Percentiles rank a stretch among this genome's conserved stretches.
Conservation (phyloP, 2,888 invertebrate genomes). For the Caradrina clavipalpis region DNA sequence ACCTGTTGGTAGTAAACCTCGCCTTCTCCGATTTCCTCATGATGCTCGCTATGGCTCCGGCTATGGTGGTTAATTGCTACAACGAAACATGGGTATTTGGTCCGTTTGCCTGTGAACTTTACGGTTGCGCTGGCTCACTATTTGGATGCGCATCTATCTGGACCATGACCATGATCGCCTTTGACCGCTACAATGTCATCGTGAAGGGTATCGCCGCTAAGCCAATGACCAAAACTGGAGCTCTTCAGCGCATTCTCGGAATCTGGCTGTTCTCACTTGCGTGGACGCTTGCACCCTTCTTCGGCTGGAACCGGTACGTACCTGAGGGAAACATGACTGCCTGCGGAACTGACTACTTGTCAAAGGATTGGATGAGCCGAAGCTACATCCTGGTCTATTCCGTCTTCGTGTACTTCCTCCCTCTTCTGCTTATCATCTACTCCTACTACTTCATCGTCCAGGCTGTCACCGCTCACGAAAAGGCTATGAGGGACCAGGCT, state of each 20-base stretch:
- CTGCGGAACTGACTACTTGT: constrained; percentile 97
- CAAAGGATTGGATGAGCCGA: constrained; percentile 93
- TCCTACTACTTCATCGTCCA: constrained; percentile 97
- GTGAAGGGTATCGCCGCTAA: constrained; percentile 97
- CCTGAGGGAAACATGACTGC: constrained; percentile 98
- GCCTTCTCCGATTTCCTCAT: constrained; percentile 97
- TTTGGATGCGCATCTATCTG: constrained; percentile 98
- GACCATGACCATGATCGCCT: constrained; percentile 97
- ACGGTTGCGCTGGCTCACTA: constrained; percentile 96
- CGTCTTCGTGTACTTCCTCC: constrained; percentile 94
- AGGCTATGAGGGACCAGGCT: constrained; percentile 96
- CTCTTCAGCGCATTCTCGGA: constrained; percentile 94
- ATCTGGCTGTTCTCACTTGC: constrained; percentile 95
- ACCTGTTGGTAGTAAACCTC: constrained; percentile 97
- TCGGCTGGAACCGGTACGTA: constrained; percentile 97
- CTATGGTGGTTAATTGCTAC: constrained; percentile 96
- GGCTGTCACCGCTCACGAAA: constrained; percentile 96
- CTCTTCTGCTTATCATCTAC: constrained; percentile 95
- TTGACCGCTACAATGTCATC: constrained; percentile 98
- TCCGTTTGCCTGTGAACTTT: constrained; percentile 96
- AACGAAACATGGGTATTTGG: constrained; percentile 94
- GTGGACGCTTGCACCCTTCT: constrained; percentile 96
- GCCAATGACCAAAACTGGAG: constrained; percentile 95
- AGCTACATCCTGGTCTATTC: constrained; percentile 95
- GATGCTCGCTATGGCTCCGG: constrained; percentile 96